Conservation (phyloP, 1,140 invertebrate species). For the Calliopsis andreniformis region DNA sequence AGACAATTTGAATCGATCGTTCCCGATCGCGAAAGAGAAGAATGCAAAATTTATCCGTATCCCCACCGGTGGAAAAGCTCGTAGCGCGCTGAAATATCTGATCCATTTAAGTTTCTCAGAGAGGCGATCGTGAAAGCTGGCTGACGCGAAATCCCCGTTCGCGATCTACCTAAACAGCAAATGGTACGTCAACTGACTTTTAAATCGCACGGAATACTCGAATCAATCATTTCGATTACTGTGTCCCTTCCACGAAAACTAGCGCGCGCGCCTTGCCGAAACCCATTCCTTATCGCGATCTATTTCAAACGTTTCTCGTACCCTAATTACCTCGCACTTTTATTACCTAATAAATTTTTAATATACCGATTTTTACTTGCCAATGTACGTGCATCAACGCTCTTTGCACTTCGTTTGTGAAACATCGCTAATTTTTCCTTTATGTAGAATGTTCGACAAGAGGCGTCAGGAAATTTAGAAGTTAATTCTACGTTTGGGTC, state of each 20-base stretch:
- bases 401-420: too few relatives aligned
- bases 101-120: slow-evolving; percentile 36
- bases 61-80: not conserved
- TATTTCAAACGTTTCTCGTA: not conserved
- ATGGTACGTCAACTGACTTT: slow-evolving; percentile 16
- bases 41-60: slow-evolving; percentile 17
- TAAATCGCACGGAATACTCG: slow-evolving; percentile 37
- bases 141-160: not conserved
- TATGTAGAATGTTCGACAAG: too few relatives aligned
- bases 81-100: slow-evolving; percentile 15
- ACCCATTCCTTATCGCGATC: slow-evolving; percentile 11
- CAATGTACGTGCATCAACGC: too few relatives aligned
- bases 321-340: too few relatives aligned
- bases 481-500: too few relatives aligned
- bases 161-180: not conserved
- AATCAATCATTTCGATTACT: slow-evolving; percentile 41
- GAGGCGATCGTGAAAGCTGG: slow-evolving; percentile 17
- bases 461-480: too few relatives aligned
- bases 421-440: too few relatives aligned
- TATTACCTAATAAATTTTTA: too few relatives aligned
- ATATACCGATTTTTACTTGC: too few relatives aligned
- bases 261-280: not conserved
- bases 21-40: not conserved
- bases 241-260: slow-evolving; percentile 10
- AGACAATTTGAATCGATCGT: slow-evolving; percentile 7